Conservation (phyloP, 2,797 vertebrate species). For the Ceryle rudis region DNA sequence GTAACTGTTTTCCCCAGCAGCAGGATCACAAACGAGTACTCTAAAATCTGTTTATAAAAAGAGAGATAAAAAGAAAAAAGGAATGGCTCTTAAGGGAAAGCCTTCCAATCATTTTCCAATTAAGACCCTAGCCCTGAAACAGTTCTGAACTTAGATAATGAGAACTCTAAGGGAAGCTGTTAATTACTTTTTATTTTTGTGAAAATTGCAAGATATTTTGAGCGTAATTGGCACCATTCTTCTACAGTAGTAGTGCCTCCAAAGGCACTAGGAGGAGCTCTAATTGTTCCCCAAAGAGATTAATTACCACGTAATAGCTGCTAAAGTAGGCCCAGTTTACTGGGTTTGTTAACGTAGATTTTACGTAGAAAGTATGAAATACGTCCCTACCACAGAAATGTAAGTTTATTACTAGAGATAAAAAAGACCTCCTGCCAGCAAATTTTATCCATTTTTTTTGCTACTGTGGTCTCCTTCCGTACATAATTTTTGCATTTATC, state of each 20-base stretch:
- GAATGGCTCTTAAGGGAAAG: slow-evolving; percentile 26
- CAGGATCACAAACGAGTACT: background rate
- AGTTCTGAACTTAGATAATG: slow-evolving; percentile 22
- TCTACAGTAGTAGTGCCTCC: background rate
- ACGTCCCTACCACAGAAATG: background rate
- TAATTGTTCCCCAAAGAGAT: slow-evolving; percentile 20
- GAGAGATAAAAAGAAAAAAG: background rate
- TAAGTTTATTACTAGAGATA: background rate
- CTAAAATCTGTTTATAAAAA: background rate
- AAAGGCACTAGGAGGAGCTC: slow-evolving; percentile 43
- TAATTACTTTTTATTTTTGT: slow-evolving; percentile 60
- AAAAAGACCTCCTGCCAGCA: background rate
- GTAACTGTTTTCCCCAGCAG: background rate
- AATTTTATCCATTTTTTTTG: background rate
- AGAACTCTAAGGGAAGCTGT: slow-evolving; percentile 28
- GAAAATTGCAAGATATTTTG: slow-evolving; percentile 48
- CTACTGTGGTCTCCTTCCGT: background rate
- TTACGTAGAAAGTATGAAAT: background rate
- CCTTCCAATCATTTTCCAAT: slow-evolving; percentile 32
- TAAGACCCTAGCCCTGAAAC: slow-evolving; percentile 11
- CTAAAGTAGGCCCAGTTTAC: background rate
- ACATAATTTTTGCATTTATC: background rate
- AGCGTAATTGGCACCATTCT: background rate
- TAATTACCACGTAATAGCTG: background rate
- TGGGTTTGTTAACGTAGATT: background rate